Evolutionary conservation across 1,140 invertebrate species (phyloP).

Genomic region (Hyles vespertilio): DNA sequence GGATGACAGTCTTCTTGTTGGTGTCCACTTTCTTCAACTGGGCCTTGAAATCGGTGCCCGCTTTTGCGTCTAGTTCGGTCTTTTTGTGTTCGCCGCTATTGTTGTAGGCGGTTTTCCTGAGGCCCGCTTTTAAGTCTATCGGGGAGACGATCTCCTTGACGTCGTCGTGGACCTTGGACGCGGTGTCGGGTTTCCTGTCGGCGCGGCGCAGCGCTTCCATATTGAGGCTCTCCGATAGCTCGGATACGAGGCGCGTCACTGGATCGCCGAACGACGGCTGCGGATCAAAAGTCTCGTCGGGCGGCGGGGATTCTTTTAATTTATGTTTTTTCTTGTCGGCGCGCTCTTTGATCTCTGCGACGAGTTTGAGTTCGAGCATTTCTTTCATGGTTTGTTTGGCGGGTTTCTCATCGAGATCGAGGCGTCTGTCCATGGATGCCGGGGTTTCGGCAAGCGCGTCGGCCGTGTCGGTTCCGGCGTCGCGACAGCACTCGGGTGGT

Average conservation of each 20-base stretch:
- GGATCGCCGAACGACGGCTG: constrained; percentile 78
- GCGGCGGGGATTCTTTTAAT: constrained; percentile 69
- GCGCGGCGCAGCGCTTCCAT: constrained; percentile 62
- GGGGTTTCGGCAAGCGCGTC: constrained; percentile 19
- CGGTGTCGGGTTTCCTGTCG: constrained; percentile 34
- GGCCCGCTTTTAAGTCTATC: constrained; percentile 74
- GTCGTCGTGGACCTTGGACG: constrained; percentile 29
- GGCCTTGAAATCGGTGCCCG: constrained; percentile 73
- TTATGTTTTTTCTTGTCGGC: constrained; percentile 79
- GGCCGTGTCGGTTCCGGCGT: constrained; percentile 36
- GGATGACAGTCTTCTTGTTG: constrained; percentile 66
- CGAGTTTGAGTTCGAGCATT: constrained; percentile 86
- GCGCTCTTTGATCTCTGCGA: constrained; percentile 88
- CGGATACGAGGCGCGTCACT: constrained; percentile 86
- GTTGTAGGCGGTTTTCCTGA: constrained; percentile 64
- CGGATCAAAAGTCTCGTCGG: constrained; percentile 51
- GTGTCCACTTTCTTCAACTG: constrained; percentile 83
- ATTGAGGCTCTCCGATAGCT: constrained; percentile 80
- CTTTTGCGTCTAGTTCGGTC: constrained; percentile 49
- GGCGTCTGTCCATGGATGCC: constrained; percentile 14
- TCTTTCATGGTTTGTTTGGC: constrained; percentile 79
- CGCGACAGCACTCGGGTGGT: constrained; percentile 77
- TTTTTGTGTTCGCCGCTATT: constrained; percentile 42
- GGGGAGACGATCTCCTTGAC: constrained; percentile 59
- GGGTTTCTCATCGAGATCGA: constrained; percentile 48